Evolutionary conservation across 2,888 invertebrate species (phyloP), one percentile per base, ranked within the genome.

Genomic region (Iphiclides podalirius): DNA sequence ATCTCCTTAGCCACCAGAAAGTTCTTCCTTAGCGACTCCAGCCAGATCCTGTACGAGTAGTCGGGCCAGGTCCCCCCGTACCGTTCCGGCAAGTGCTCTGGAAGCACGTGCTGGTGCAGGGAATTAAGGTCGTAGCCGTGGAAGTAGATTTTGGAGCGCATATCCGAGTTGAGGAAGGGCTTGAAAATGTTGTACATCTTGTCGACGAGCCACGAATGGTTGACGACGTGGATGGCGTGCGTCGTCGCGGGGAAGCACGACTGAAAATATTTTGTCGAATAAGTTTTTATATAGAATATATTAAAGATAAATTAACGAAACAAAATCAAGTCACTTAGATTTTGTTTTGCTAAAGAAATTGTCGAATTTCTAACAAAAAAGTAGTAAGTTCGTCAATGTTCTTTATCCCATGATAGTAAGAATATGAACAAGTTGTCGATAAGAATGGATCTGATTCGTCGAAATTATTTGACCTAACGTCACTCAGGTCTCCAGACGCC

Each of bases 201-300:
- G 72, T 94, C 95, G 70, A 95, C 95, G 4, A 94, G 77, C 94
- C 95, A 95, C 0, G 94, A 94, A 69, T 95, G 94, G 72, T 95
- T 93, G 26, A 95, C 90, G 42, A 96, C 90, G 76, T 96, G 95
- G 47, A 95, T 91, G 0, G 94, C 93, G 56, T 93, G 84, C 0
- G 93, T 93, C 42, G 91, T 92, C 66, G 94, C 90, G 0, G 95
- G 95, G 71, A 94, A 94, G 45, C 93, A 91, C 0, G 93, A 92
- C 93, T 93, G 76, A 6, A 77, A 77, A 44, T 4, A n/a, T n/a
- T n/a, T n/a, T n/a, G n/a, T n/a, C n/a, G n/a, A n/a, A n/a, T n/a
- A n/a, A n/a, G n/a, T n/a, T n/a, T n/a, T n/a, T n/a, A n/a, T n/a
- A n/a, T n/a, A n/a, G n/a, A n/a, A n/a, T n/a, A n/a, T n/a, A n/a